Evolutionary conservation across 2,113 vertebrate species (phyloP).

Genomic region (Madoqua kirkii): DNA sequence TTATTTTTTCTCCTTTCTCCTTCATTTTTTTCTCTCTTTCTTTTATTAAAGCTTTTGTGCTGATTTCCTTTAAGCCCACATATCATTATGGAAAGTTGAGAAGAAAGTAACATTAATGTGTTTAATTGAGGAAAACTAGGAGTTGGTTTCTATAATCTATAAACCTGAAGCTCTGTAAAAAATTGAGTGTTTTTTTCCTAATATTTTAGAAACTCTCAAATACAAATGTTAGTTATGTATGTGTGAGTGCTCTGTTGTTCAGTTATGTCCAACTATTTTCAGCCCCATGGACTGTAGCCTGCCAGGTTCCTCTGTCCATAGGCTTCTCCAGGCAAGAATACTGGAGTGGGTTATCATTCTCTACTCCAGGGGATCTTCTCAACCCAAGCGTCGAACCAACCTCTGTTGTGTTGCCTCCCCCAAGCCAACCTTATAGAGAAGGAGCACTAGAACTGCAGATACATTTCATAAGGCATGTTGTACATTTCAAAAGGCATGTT

Average conservation of each 20-base stretch:
- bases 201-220: neutral
- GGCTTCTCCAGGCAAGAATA: neutral
- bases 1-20: neutral
- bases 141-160: neutral
- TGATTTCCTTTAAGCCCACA: neutral
- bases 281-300: neutral
- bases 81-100: neutral
- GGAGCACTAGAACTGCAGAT: neutral
- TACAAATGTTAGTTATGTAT: neutral
- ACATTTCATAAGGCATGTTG: neutral
- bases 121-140: neutral
- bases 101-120: neutral
- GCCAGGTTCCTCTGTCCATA: neutral
- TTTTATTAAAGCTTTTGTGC: neutral
- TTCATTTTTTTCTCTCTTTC: neutral
- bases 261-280: neutral
- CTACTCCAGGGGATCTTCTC: neutral
- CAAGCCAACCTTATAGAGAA: neutral
- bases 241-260: neutral
- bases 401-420: neutral
- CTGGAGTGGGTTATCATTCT: neutral
- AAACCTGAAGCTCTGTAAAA: neutral
- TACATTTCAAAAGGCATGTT: neutral
- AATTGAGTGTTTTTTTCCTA: neutral
- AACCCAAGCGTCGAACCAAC: rapidly evolving